A percentile compares a stretch with the other conserved stretches of the same genome.
Conservation (phyloP, 1,140 invertebrate species). For the Heterodera schachtii region DNA sequence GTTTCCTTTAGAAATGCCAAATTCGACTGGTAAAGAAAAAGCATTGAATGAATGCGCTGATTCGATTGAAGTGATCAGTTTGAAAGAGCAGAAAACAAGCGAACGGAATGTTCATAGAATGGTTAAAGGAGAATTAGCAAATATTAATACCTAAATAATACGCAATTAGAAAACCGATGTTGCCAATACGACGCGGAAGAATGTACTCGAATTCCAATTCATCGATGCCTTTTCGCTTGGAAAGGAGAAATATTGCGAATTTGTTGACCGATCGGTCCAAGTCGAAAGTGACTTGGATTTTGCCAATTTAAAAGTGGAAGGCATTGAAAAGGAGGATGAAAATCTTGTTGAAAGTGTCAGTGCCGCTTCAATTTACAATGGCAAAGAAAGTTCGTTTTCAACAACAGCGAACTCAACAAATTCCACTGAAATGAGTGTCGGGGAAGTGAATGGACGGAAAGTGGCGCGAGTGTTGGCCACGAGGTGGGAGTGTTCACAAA, state of each 20-base stretch:
- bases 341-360: not conserved
- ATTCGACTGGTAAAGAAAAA: not conserved
- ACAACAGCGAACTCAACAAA: not conserved
- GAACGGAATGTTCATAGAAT: not conserved
- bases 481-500: not conserved
- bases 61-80: not conserved
- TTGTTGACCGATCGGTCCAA: constrained; percentile 2
- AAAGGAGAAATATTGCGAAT: not conserved
- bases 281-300: not conserved
- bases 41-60: not conserved
- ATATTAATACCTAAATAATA: no score
- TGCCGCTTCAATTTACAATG: not conserved
- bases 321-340: not conserved
- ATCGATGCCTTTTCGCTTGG: not conserved
- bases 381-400: constrained; percentile 3
- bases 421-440: not conserved
- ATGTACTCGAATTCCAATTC: constrained; percentile 1
- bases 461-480: not conserved
- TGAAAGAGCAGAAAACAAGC: not conserved
- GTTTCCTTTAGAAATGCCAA: not conserved
- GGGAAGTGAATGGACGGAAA: not conserved
- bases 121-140: not conserved
- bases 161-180: no score
- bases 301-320: not conserved
- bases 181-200: not conserved